These are phyloP conservation scores for Picus viridis DNA, from an alignment of 2,797 vertebrate species.

Conservation along the genomic window DNA sequence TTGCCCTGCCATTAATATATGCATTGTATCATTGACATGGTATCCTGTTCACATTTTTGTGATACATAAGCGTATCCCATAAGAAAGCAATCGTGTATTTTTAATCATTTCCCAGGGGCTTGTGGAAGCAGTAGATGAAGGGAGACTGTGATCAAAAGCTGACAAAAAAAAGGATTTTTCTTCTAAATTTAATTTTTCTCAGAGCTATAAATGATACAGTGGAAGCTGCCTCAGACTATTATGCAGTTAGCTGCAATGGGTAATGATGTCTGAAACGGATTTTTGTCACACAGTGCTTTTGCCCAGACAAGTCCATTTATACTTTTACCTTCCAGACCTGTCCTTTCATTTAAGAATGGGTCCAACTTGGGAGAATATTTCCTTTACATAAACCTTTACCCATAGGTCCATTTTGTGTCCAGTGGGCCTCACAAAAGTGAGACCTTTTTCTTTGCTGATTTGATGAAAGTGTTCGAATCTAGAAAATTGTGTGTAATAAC, in stretches of 20 bases:
- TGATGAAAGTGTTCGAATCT: background rate
- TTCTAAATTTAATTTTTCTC: conserved; percentile 8
- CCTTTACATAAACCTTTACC: background rate
- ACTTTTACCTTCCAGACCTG: background rate
- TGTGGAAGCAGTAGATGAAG: background rate
- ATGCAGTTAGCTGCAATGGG: background rate
- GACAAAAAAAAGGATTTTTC: background rate
- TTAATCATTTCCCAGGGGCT: conserved; percentile 33
- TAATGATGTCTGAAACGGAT: background rate
- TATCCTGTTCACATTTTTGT: background rate
- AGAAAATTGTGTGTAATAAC: background rate
- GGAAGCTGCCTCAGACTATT: background rate
- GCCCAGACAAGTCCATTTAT: background rate
- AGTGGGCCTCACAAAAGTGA: background rate
- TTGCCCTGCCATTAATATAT: background rate
- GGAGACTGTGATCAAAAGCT: background rate
- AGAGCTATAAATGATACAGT: background rate
- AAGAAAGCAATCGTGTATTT: conserved; percentile 6
- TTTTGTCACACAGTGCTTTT: background rate
- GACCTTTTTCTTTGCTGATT: background rate
- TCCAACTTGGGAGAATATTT: background rate
- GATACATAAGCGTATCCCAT: background rate
- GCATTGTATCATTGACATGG: background rate
- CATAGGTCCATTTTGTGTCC: background rate
- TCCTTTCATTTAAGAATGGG: background rate